A percentile compares a stretch with the other conserved stretches of the same genome.
Evolutionary conservation across 2,888 invertebrate genomes (phyloP).

Genomic region (Antitype chi): DNA sequence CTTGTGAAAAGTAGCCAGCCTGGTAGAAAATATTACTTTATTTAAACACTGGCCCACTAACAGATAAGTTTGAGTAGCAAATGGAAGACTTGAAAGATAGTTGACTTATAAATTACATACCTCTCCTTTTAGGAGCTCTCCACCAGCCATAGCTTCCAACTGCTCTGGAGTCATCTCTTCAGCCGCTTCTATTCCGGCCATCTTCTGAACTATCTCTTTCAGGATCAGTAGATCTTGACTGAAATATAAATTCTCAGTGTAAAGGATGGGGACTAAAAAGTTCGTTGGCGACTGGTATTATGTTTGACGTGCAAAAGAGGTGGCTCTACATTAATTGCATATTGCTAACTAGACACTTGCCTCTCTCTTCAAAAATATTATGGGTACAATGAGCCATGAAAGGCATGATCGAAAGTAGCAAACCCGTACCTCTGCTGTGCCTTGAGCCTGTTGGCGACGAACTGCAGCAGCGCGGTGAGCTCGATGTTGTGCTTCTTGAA

Average conservation of each 20-base stretch:
- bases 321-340: background rate
- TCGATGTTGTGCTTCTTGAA: conserved; percentile 99
- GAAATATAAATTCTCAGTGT: conserved; percentile 58
- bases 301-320: background rate
- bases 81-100: background rate
- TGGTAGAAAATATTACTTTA: conserved; percentile 79
- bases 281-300: background rate
- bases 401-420: background rate
- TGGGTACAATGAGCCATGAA: background rate
- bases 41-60: conserved; percentile 2
- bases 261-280: background rate
- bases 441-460: conserved; percentile 99
- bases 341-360: background rate
- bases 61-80: background rate
- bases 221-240: conserved; percentile 97
- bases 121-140: conserved; percentile 98
- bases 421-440: conserved; percentile 95
- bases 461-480: conserved; percentile 98
- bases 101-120: conserved; percentile 92
- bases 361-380: background rate
- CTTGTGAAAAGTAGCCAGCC: conserved; percentile 99
- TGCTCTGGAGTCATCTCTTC: conserved; percentile 99
- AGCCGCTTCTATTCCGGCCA: conserved; percentile 99
- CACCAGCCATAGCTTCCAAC: conserved; percentile 98
- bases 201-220: conserved; percentile 99